Conservation (phyloP, 2,797 vertebrate genomes). For the Ctenopoma multispine region DNA sequence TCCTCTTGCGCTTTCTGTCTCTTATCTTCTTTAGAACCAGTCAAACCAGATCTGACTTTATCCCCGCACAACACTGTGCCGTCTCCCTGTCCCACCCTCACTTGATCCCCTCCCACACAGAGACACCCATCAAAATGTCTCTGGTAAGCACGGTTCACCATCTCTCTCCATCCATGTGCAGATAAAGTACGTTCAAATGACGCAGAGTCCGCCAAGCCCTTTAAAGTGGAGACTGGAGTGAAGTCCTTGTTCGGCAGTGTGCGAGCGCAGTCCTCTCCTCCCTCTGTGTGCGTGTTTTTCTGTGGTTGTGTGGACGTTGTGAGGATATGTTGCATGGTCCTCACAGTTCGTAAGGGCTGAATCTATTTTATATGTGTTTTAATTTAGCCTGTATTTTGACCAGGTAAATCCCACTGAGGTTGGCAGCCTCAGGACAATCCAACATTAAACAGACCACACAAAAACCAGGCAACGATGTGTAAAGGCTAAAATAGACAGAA, state of each 20-base stretch:
- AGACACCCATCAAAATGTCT: slow-evolving; percentile 36
- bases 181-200: slow-evolving; percentile 65
- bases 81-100: too few species aligned
- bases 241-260: slow-evolving; percentile 61
- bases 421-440: neutral
- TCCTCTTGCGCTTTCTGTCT: slow-evolving; percentile 73
- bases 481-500: too few species aligned
- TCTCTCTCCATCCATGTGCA: slow-evolving; percentile 56
- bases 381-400: too few species aligned
- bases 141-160: slow-evolving; percentile 34
- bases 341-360: neutral
- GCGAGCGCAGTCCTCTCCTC: slow-evolving; percentile 46
- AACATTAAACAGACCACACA: too few species aligned
- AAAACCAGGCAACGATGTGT: too few species aligned
- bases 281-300: slow-evolving; percentile 4
- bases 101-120: slow-evolving; percentile 1
- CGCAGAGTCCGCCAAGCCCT: slow-evolving; percentile 76
- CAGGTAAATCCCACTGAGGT: too few species aligned
- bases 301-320: slow-evolving; percentile 8
- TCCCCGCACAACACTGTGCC: neutral
- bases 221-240: slow-evolving; percentile 75
- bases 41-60: neutral
- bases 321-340: neutral
- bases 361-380: too few species aligned
- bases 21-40: slow-evolving; percentile 1